Base-by-base conservation (phyloP, 2,888 invertebrate genomes). In the Drosophila acutilabella region DNA sequence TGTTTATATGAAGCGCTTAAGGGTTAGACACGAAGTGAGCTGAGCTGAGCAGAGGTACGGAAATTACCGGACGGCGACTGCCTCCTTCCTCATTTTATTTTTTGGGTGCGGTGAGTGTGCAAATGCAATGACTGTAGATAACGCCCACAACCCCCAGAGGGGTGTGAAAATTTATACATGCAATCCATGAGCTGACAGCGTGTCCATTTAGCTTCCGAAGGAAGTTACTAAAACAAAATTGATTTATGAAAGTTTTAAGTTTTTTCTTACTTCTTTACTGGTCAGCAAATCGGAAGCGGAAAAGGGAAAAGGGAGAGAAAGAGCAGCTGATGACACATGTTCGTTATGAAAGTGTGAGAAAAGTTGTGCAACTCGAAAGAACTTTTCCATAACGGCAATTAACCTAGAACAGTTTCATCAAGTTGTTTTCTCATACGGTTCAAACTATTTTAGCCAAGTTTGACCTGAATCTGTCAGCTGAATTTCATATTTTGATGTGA, bases 41-140 rank as follows among this genome's bases (percentile, higher is more conserved):
- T 30, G 30, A 30, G 30, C 8, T 30, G 30, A 30, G 30, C 8
- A 8, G 30, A 30, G 30, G 30, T 30, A 8, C 8, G 74, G 78
- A 87, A 83, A 80, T 74, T 72, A 54, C 67, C 67, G 71, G 82
- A 74, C 81, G 69, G 53, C 66, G 68, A 36, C 54, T 62, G 11
- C 13, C 13, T 13, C 13, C 13, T 36, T 36, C 1, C 13, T 41
- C 64, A 41, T 20, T 38, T 38, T 41, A 33, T 7, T 56, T 60
- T 60, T 66, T 78, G 84, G 87, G 87, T 65, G 84, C 84, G 85
- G 86, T 74, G 72, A 57, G 30, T 53, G 33, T 36, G 33, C 16
- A 48, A 50, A 45, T 78, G 78, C 78, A 77, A 41, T 52, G 42
- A 53, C 59, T 73, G 79, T 79, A 78, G 45, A 33, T 60, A 30